Base-by-base conservation (phyloP, 1,140 invertebrate genomes). In the Drosophila repleta region DNA sequence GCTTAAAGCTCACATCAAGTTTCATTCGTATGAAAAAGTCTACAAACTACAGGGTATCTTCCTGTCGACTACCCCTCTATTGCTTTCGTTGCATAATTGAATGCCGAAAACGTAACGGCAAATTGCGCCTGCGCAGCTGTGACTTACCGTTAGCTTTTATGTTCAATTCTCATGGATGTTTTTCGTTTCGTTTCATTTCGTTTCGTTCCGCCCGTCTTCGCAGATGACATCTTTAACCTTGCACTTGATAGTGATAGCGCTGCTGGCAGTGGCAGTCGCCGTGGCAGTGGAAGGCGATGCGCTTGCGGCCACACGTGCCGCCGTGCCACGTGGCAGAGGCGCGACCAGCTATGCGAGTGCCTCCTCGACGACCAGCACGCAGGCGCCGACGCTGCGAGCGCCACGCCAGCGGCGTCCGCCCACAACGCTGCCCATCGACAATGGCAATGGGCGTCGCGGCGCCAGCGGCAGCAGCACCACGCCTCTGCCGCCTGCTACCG, bases 151-250 rank as follows among this genome's bases (percentile, higher is more conserved):
- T 43, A 17, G 39, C 11, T 17, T 4, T 13, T 4, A 7, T 43
- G 15, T 18, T 7, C 15, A 43, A 17, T 43, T 17, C 4, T 43
- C 8, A 43, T 46, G 45, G 3, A 20, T 46, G 0, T 21, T 46
- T 20, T 18, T 43, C n/a, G n/a, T n/a, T 43, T 46, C 8, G 3
- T 4, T 26, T 53, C 5, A 10, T 62, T 5, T 24, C 24, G 6
- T 62, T 57, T 45, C 35, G 0, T 29, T 18, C 29, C 15, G 53
- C 29, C 26, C 45, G 48, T 53, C 1, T 10, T 62, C 74, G 10
- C 80, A 91, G 90, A 91, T 91, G 90, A 90, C 84, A 80, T 88
- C 90, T 79, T 80, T 91, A 77, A 76, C 90, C 83, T 91, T 91
- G 87, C 87, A 89, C 83, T 90, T 90, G 83, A 80, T 90, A 48